Evolutionary conservation across 2,113 vertebrate species (phyloP).

Genomic region (Ptilorrhoa leucosticta): DNA sequence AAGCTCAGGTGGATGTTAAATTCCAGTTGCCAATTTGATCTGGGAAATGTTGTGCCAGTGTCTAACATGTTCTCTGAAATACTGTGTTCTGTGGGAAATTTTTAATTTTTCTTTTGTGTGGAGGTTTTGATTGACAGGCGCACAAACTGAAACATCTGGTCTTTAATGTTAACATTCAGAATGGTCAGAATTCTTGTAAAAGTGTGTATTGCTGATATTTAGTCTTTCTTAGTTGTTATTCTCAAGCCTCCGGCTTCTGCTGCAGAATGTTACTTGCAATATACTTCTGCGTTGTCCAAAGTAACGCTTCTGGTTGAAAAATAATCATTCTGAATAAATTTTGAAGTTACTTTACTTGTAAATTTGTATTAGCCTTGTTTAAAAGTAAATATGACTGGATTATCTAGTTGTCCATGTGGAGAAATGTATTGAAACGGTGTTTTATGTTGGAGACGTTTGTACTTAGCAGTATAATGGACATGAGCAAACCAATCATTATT

Average conservation of each 20-base stretch:
- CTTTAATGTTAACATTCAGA: conserved; percentile 53
- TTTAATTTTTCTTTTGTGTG: conserved; percentile 8
- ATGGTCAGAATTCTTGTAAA: conserved; percentile 48
- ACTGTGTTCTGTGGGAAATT: conserved; percentile 68
- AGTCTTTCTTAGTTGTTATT: conserved; percentile 29
- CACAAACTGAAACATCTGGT: conserved; percentile 47
- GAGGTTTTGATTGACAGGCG: conserved; percentile 51
- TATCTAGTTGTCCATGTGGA: conserved; percentile 16
- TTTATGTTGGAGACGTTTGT: conserved; percentile 67
- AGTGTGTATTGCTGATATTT: conserved; percentile 24
- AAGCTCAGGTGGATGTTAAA: conserved; percentile 96
- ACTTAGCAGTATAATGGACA: conserved; percentile 27
- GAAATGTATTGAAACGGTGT: conserved; percentile 60
- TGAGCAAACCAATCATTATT: conserved; percentile 62
- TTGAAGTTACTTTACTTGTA: conserved; percentile 64
- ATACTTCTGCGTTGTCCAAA: conserved; percentile 50
- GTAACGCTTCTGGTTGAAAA: conserved; percentile 56
- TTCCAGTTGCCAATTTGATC: conserved; percentile 95
- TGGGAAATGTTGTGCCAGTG: not conserved
- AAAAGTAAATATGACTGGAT: conserved; percentile 44
- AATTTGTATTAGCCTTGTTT: conserved; percentile 54
- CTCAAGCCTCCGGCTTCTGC: conserved; percentile 55
- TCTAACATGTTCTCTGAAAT: conserved; percentile 59
- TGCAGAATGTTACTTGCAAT: conserved; percentile 55
- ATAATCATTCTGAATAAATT: conserved; percentile 59